These are phyloP conservation scores for Halcyon leucocephala DNA, from an alignment of 2,797 vertebrate species.

Conservation along the genomic window DNA sequence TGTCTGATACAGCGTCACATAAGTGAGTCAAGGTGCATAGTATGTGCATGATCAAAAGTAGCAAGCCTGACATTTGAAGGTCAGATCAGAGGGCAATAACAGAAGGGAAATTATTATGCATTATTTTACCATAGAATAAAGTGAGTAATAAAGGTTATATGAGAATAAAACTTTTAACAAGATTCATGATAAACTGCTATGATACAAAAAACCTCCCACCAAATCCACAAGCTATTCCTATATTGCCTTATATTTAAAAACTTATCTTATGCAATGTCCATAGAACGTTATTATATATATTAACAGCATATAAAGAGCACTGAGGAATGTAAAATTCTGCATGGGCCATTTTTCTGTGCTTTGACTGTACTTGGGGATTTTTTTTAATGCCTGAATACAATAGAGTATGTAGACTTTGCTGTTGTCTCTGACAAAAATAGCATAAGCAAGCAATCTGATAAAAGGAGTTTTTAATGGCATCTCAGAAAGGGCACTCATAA, in stretches of 20 bases:
- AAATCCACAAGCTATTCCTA: background rate
- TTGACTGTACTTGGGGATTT: background rate
- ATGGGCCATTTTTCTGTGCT: background rate
- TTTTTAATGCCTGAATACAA: background rate
- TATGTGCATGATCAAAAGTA: slow-evolving; percentile 58
- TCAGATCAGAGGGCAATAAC: slow-evolving; percentile 59
- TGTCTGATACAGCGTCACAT: slow-evolving; percentile 38
- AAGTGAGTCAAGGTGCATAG: slow-evolving; percentile 46
- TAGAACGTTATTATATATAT: background rate
- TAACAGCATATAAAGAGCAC: background rate
- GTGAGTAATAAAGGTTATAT: background rate
- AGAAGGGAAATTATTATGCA: slow-evolving; percentile 42
- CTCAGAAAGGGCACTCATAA: background rate
- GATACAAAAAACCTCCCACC: background rate
- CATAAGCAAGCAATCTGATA: background rate
- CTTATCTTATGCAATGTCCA: background rate
- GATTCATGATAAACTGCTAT: background rate
- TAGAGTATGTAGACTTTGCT: background rate
- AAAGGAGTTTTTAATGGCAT: background rate
- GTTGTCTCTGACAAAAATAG: background rate
- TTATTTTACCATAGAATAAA: background rate
- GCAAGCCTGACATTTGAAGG: slow-evolving; percentile 73
- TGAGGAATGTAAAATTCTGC: background rate
- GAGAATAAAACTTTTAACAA: background rate
- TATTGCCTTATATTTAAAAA: background rate